Evolutionary conservation across 2,888 invertebrate species (phyloP).

Genomic region (Amorpha juglandis): DNA sequence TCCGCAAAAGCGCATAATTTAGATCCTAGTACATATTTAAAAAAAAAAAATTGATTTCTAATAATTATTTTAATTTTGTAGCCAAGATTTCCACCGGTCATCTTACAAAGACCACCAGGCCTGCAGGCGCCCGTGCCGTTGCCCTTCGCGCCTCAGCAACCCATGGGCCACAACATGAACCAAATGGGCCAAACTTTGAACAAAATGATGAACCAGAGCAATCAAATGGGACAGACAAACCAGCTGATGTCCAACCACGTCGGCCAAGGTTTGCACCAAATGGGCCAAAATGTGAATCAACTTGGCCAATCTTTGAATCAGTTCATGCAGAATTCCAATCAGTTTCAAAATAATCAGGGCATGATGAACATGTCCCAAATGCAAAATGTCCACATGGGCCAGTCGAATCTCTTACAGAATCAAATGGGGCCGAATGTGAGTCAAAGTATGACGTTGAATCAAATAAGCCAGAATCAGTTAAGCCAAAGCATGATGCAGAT

Average conservation of each 20-base stretch:
- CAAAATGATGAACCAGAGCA: conserved; percentile 41
- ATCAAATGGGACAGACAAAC: conserved; percentile 42
- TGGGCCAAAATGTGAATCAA: conserved; percentile 48
- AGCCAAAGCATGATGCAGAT: conserved; percentile 37
- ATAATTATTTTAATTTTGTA: conserved; percentile 44
- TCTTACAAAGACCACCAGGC: conserved; percentile 75
- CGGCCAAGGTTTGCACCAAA: conserved; percentile 47
- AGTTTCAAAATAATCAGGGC: conserved; percentile 53
- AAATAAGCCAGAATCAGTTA: conserved; percentile 40
- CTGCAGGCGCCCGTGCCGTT: conserved; percentile 72
- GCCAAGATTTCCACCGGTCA: conserved; percentile 77
- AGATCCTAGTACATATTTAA: too few species aligned
- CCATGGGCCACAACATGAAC: conserved; percentile 56
- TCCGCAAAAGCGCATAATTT: too few species aligned
- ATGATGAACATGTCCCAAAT: conserved; percentile 44
- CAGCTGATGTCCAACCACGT: conserved; percentile 45
- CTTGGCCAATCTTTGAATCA: conserved; percentile 50
- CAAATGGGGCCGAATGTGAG: conserved; percentile 49
- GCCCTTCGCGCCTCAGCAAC: conserved; percentile 71
- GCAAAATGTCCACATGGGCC: conserved; percentile 55
- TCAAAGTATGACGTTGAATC: conserved; percentile 48
- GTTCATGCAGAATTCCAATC: conserved; percentile 44
- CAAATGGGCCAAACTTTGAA: conserved; percentile 58
- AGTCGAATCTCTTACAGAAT: conserved; percentile 43
- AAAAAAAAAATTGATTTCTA: too few species aligned